Evolutionary conservation across 2,113 vertebrate species (phyloP).

Genomic region (Brienomyrus brachyistius): DNA sequence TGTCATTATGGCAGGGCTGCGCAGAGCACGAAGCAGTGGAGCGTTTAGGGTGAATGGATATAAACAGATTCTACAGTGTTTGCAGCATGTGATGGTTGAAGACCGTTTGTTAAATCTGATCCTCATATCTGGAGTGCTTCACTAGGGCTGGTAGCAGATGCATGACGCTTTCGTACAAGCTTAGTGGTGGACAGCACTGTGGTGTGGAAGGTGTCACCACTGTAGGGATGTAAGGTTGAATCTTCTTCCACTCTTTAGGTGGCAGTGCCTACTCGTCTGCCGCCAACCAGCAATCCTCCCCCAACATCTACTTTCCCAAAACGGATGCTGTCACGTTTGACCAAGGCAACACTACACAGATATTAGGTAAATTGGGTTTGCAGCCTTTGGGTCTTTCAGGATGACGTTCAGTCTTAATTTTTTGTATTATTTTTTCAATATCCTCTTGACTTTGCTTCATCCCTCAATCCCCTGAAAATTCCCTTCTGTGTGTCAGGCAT

Average conservation of each 20-base stretch:
- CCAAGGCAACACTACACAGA: slow-evolving; percentile 83
- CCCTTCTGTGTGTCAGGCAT: neutral
- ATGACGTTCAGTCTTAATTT: neutral
- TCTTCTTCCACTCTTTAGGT: slow-evolving; percentile 52
- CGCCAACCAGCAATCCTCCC: slow-evolving; percentile 47
- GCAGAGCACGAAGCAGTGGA: neutral
- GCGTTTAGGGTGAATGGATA: neutral
- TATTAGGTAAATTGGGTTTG: slow-evolving; percentile 65
- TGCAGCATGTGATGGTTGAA: neutral
- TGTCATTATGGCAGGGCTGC: neutral
- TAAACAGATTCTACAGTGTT: neutral
- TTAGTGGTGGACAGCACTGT: neutral
- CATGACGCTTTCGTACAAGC: neutral
- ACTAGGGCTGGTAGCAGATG: neutral
- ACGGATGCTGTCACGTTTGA: slow-evolving; percentile 89
- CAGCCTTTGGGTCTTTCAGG: neutral
- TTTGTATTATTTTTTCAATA: neutral
- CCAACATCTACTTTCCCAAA: slow-evolving; percentile 93
- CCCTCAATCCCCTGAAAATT: neutral
- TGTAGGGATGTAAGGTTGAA: neutral
- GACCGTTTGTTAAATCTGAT: neutral
- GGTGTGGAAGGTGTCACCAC: neutral
- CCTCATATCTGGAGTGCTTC: neutral
- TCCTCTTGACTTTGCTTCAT: neutral
- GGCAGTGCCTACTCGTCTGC: slow-evolving; percentile 68